A percentile compares a stretch with the other conserved stretches of the same genome.
These are phyloP conservation scores for Smithornis capensis DNA, from an alignment of 2,113 vertebrate species.

Conservation along the genomic window DNA sequence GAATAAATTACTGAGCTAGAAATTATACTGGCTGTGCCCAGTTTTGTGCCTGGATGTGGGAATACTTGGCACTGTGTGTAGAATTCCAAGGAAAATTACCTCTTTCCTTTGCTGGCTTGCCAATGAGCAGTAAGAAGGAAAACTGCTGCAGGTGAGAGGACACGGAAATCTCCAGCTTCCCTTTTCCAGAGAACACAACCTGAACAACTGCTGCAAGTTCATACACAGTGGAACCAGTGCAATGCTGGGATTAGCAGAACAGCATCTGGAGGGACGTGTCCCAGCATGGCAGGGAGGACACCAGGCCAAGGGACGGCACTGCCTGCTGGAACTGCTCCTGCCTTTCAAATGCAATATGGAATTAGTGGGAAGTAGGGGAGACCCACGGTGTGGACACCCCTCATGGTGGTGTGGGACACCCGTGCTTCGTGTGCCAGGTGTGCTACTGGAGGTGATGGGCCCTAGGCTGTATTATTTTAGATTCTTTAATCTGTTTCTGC, in stretches of 20 bases:
- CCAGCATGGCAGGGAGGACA: neutral
- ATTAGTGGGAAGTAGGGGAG: neutral
- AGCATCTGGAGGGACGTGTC: neutral
- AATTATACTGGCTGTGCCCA: neutral
- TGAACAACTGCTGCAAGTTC: neutral
- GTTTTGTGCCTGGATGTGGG: constrained; percentile 10
- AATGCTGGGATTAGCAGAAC: fast-evolving
- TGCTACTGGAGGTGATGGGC: too few species aligned
- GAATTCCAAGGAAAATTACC: constrained; percentile 34
- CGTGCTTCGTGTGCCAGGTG: fast-evolving
- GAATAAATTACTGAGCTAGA: constrained; percentile 6
- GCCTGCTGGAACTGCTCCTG: neutral
- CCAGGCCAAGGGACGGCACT: fast-evolving
- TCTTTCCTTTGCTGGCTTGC: neutral
- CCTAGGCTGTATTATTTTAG: neutral
- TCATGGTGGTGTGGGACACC: fast-evolving
- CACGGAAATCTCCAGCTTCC: neutral
- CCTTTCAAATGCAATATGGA: fast-evolving
- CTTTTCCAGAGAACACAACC: neutral
- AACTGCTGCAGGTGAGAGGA: neutral
- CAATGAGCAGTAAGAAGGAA: neutral
- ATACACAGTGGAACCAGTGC: fast-evolving
- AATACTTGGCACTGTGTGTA: neutral
- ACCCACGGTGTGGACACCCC: neutral
- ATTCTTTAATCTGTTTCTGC: neutral